Evolutionary conservation across 2,888 invertebrate species (phyloP), one percentile per base, ranked within the genome.

Genomic region (Lacanobia wlatinum): DNA sequence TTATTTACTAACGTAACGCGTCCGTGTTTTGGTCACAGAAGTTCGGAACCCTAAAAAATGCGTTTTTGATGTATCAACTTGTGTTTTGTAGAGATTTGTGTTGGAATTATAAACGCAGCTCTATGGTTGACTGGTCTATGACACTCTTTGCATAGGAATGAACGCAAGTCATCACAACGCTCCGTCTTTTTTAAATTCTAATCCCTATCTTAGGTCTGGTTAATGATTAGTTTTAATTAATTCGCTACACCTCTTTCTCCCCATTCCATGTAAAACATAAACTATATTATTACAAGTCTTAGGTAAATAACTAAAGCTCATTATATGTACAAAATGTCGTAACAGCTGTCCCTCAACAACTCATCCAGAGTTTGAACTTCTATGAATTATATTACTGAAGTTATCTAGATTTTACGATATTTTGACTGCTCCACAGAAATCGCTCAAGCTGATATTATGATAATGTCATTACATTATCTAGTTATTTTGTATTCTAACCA

Each of bases 271-370:
- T 3, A 28, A 1, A 10, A 28, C n/a, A 18, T 16, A 5, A 21
- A 9, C 16, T 28, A 16, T 12, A 18, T 63, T 40, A 65, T 52
- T 8, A 55, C 0, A 28, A 56, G 5, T 18, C 34, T 3, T 52
- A 43, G 12, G 9, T 52, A 46, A 43, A 52, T 56, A 16, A n/a
- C 23, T 10, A 34, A 63, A 53, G 16, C 63, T 64, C 28, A 50
- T 14, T 50, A 55, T 53, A 48, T 10, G 10, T 21, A 52, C 21
- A 38, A n/a, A 40, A 50, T 48, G 23, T 60, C 6, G 16, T 68
- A 43, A 76, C 76, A 79, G 34, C 55, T 61, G 53, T 28, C 66
- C 70, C 55, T 59, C 38, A 66, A 21, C 10, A 78, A 67, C 56
- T 61, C 52, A 43, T 28, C 5, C 34, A 50, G 8, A 55, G 34